Evolutionary conservation across 2,888 invertebrate genomes (phyloP), one percentile per base, ranked within the genome.

Genomic region (Drosophila villosipedis): DNA sequence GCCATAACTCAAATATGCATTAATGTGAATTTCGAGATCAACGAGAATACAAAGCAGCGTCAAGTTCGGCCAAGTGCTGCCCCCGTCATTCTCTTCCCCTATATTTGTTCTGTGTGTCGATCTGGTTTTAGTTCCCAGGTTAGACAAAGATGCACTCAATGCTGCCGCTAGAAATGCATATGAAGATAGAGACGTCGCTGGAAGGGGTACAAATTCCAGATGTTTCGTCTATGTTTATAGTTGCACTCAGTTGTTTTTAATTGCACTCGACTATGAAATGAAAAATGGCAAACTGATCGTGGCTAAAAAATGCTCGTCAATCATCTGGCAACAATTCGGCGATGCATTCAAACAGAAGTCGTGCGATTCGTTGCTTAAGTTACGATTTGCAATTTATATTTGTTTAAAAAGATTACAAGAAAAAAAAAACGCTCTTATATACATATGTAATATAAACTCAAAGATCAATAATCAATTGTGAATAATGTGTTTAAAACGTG

Each of bases 1-100:
- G 70, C 62, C 82, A 76, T 78, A 81, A 78, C 64, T 81, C 66
- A 71, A 49, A 76, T 35, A 61, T 66, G 60, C 68, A 71, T 77
- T 68, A 63, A 71, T 80, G 74, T 37, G 71, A 74, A 65, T 76
- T 73, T 73, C 55, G 72, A 80, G 71, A 71, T 73, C 69, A 74
- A 35, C 70, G 55, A 64, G 76, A 69, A 76, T 61, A 59, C 50
- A 35, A 33, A 35, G 33, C 19, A 30, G 39, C 59, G 49, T 73
- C 67, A 64, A 67, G 73, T 41, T 64, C 57, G 59, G 47, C 31
- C 57, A 64, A 49, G 43, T 55, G 39, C 31, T 22, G n/a, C 31
- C 14, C 2, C 9, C 4, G 7, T 4, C 22, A 5, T 9, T 31
- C 12, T 14, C 2, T 41, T 14, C 16, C n/a, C 64, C 30, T 16